Conservation (phyloP, 2,888 invertebrate genomes). For the Meta bourneti region DNA sequence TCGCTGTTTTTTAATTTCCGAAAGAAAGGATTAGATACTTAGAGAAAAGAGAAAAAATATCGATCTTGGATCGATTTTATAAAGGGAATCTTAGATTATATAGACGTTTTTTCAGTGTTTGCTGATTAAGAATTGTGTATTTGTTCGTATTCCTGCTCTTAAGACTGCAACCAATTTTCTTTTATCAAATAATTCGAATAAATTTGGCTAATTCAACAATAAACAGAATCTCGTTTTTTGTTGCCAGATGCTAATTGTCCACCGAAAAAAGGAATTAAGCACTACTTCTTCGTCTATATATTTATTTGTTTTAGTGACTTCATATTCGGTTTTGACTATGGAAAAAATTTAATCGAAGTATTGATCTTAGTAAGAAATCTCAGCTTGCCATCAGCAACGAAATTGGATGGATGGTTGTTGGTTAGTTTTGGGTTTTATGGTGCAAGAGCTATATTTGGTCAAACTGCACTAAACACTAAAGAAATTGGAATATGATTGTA, state of each 20-base stretch:
- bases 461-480: too few relatives aligned
- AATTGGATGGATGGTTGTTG: too few relatives aligned
- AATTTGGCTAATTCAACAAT: not conserved
- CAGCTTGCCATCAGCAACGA: too few relatives aligned
- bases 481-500: too few relatives aligned
- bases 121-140: not conserved
- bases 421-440: too few relatives aligned
- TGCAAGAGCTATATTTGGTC: too few relatives aligned
- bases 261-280: not conserved
- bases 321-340: too few relatives aligned
- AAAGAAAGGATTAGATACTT: constrained; percentile 55
- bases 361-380: too few relatives aligned
- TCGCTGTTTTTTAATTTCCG: constrained; percentile 35
- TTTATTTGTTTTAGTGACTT: too few relatives aligned
- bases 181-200: not conserved
- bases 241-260: not conserved
- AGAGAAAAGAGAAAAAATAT: constrained; percentile 9
- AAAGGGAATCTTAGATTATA: not conserved
- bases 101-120: not conserved
- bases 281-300: not conserved
- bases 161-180: not conserved
- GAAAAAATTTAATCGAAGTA: too few relatives aligned
- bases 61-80: constrained; percentile 36
- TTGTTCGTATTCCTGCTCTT: not conserved
- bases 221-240: not conserved